Percentiles rank a stretch among this genome's conserved stretches.
Evolutionary conservation across 2,113 vertebrate genomes (phyloP).

Genomic region (Puntigrus tetrazona): DNA sequence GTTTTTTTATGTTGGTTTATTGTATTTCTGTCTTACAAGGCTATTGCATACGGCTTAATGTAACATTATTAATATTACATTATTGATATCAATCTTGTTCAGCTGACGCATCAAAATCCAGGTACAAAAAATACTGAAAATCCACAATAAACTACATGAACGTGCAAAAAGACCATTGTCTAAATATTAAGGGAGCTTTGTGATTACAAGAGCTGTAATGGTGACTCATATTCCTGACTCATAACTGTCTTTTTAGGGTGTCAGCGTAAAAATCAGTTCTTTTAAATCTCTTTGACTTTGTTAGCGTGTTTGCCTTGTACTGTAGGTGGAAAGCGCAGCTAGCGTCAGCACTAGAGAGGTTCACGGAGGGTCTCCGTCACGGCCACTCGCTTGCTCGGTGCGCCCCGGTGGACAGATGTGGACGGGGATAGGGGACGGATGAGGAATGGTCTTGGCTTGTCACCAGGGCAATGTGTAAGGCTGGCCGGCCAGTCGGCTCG

Average conservation of each 20-base stretch:
- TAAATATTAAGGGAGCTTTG: constrained; percentile 1
- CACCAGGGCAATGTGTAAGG: constrained; percentile 81
- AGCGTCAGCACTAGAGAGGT: constrained; percentile 12
- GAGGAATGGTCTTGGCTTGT: constrained; percentile 79
- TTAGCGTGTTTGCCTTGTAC: not conserved
- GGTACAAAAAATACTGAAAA: not conserved
- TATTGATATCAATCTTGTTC: too few relatives aligned
- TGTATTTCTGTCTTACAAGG: not conserved
- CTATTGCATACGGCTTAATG: not conserved
- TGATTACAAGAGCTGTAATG: not conserved
- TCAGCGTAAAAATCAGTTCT: not conserved
- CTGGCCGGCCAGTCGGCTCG: constrained; percentile 82
- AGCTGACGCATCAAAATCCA: not conserved
- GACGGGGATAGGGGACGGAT: constrained; percentile 72
- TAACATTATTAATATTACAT: not conserved
- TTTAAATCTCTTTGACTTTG: constrained; percentile 16
- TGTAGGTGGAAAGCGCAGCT: not conserved
- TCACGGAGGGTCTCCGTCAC: constrained; percentile 6
- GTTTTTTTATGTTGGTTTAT: not conserved
- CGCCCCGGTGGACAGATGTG: constrained; percentile 64
- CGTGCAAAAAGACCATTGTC: not conserved
- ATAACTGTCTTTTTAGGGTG: not conserved
- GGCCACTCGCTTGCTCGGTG: not conserved
- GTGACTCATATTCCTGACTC: too few relatives aligned
- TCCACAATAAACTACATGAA: not conserved